A percentile compares a stretch with the other conserved stretches of the same genome.
Conservation (phyloP, 92 coral and sea anemone species). For the Zoanthus solanderi region DNA sequence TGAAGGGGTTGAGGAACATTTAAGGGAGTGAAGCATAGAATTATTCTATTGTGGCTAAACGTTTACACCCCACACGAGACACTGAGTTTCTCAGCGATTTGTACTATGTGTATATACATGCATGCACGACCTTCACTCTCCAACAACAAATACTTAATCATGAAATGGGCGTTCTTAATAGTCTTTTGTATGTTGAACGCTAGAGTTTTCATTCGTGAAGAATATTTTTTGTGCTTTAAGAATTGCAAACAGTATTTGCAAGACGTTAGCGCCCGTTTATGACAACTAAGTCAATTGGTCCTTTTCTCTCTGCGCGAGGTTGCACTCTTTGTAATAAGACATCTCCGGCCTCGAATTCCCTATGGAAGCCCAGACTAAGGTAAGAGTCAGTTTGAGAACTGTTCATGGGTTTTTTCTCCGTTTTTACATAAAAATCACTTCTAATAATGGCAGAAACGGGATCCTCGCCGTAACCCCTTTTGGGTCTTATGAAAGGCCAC, state of each 20-base stretch:
- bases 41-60: not conserved
- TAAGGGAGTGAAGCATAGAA: not conserved
- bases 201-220: too few relatives aligned
- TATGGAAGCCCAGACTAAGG: slow-evolving; percentile 80
- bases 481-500: slow-evolving; percentile 79
- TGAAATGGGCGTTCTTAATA: too few relatives aligned
- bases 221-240: too few relatives aligned
- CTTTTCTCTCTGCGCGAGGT: slow-evolving; percentile 70
- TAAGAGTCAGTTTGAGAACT: slow-evolving; percentile 39
- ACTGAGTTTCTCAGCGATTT: not conserved
- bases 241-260: too few relatives aligned
- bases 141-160: too few relatives aligned
- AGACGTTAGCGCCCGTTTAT: not conserved
- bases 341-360: slow-evolving; percentile 76
- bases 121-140: not conserved
- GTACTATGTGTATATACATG: too few relatives aligned
- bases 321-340: slow-evolving; percentile 76
- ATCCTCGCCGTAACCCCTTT: slow-evolving; percentile 51
- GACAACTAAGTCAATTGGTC: slow-evolving; percentile 60
- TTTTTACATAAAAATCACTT: slow-evolving; percentile 88
- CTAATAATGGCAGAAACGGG: slow-evolving; percentile 65
- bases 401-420: slow-evolving; percentile 57
- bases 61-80: not conserved
- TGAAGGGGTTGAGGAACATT: not conserved
- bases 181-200: too few relatives aligned